Conservation (phyloP, 2,797 vertebrate species). For the Tarsius wallacei region DNA sequence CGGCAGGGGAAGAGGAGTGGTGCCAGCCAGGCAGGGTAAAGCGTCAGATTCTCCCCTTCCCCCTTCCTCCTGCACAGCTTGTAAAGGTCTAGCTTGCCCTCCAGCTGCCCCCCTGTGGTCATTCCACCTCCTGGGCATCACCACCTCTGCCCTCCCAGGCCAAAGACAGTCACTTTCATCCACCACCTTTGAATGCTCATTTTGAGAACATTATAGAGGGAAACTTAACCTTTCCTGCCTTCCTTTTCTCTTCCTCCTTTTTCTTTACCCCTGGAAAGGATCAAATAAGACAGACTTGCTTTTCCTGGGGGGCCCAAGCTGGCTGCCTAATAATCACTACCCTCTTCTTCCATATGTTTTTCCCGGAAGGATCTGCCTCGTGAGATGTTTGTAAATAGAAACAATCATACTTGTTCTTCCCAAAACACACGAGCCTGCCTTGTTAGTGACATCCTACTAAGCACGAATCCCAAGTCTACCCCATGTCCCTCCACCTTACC, state of each 20-base stretch:
- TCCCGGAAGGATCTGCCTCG: conserved; percentile 25
- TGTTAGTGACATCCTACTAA: background rate
- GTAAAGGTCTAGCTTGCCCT: background rate
- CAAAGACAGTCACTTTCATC: background rate
- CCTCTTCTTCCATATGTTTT: background rate
- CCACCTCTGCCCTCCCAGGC: background rate
- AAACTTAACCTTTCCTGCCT: background rate
- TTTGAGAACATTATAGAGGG: conserved; percentile 18
- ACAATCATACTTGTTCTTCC: background rate
- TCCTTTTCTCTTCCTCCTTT: background rate
- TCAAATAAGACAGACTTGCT: conserved; percentile 49
- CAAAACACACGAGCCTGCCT: background rate
- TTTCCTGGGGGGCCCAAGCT: conserved; percentile 20
- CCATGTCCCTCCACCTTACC: too few species aligned
- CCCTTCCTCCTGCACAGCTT: background rate
- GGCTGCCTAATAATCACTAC: background rate
- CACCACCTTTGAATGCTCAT: background rate
- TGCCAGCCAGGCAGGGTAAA: background rate
- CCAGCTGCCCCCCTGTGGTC: background rate
- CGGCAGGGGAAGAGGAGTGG: too few species aligned
- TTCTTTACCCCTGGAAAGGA: background rate
- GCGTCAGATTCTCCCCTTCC: background rate
- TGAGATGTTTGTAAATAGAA: conserved; percentile 18
- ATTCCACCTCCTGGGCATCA: background rate
- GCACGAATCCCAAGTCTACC: accelerated